A percentile compares a stretch with the other conserved stretches of the same genome.
Evolutionary conservation across 2,113 vertebrate genomes (phyloP).

Genomic region (Pseudopipra pipra): DNA sequence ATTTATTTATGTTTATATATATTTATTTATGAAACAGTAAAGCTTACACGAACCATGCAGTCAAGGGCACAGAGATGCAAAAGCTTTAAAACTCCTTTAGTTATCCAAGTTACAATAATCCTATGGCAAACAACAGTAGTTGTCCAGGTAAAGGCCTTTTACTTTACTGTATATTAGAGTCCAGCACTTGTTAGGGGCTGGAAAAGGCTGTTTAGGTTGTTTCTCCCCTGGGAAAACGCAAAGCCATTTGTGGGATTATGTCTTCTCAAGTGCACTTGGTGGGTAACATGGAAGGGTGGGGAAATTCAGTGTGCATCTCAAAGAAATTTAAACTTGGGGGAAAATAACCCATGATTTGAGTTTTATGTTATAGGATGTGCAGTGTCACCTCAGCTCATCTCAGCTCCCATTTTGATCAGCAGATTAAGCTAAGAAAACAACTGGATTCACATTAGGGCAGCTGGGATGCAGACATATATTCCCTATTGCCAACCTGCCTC

Average conservation of each 20-base stretch:
- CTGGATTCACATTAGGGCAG: not conserved
- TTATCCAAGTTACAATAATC: not conserved
- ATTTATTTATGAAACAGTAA: not conserved
- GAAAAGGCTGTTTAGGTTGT: not conserved
- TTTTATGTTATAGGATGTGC: not conserved
- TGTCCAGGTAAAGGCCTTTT: not conserved
- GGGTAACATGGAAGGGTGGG: not conserved
- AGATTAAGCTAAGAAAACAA: not conserved
- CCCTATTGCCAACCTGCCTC: not conserved
- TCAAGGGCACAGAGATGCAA: not conserved
- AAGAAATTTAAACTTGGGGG: not conserved
- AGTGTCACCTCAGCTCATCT: not conserved
- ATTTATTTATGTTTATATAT: not conserved
- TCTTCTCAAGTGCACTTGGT: not conserved
- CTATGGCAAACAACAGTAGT: not conserved
- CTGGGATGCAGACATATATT: not conserved
- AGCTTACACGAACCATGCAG: not conserved
- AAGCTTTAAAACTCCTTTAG: not conserved
- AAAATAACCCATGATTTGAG: not conserved
- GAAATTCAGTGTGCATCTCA: not conserved
- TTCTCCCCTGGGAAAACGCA: not conserved
- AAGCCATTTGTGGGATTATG: not conserved
- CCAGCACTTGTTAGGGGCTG: not conserved
- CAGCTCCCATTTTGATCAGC: not conserved
- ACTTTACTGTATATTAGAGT: no score